Percentiles rank a stretch among this genome's conserved stretches.
phyloP scores from a whole-genome alignment of 1,140 invertebrate species.

The Triops longicaudatus region DNA sequence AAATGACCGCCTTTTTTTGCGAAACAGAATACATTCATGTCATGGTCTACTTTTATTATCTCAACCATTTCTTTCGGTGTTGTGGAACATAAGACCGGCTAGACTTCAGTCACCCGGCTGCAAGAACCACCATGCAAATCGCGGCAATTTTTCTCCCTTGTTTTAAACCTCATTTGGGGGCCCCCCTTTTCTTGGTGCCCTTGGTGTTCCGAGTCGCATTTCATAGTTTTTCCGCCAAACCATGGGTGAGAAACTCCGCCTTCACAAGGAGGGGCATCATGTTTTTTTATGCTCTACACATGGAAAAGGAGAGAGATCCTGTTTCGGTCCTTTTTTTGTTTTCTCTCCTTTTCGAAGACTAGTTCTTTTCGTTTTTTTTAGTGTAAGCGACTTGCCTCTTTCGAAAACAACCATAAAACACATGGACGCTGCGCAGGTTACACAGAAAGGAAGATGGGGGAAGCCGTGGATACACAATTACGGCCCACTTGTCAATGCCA shows the following conservation, averaged over 20 bases:
- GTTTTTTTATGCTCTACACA: neutral
- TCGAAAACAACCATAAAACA: conserved; percentile 15
- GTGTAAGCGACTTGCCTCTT: neutral
- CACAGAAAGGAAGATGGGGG: conserved; percentile 5
- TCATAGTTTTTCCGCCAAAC: neutral
- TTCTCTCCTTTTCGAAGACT: conserved; percentile 19
- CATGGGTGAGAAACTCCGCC: neutral
- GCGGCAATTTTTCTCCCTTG: neutral
- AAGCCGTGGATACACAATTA: conserved; percentile 2
- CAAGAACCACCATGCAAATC: neutral
- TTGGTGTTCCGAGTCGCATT: neutral
- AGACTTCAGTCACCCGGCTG: neutral
- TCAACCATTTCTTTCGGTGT: neutral
- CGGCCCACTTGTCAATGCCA: conserved; percentile 13
- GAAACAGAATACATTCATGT: neutral
- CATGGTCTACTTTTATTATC: neutral
- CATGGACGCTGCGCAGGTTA: conserved; percentile 13
- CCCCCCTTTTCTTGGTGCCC: neutral
- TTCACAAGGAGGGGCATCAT: neutral
- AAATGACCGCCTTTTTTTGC: neutral
- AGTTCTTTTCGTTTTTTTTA: conserved; percentile 12
- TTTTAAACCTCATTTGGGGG: neutral
- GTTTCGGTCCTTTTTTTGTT: conserved; percentile 25
- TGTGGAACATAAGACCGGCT: neutral
- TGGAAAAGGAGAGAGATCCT: neutral